These are phyloP conservation scores for Spinibarbus caldwelli DNA, from an alignment of 2,797 vertebrate species.

Conservation along the genomic window DNA sequence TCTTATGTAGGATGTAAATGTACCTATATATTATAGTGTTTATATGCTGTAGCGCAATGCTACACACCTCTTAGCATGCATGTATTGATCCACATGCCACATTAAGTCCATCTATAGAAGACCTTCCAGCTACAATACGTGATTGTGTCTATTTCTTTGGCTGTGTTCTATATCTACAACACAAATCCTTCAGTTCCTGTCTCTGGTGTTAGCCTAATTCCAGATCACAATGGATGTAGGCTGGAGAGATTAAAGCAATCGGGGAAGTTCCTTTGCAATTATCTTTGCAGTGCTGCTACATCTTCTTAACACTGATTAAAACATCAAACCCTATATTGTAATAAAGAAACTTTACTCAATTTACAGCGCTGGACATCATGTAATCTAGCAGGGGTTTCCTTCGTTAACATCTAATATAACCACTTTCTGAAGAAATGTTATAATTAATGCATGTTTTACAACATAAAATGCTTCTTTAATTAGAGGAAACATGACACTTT, in stretches of 20 bases:
- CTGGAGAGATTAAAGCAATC: conserved; percentile 49
- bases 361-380: conserved; percentile 22
- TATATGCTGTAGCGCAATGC: background rate
- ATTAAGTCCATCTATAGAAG: conserved; percentile 23
- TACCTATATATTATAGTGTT: background rate
- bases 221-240: conserved; percentile 45
- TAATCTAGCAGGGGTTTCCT: background rate
- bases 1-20: background rate
- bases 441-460: conserved; percentile 26
- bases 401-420: conserved; percentile 27
- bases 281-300: conserved; percentile 46
- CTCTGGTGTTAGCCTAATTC: conserved; percentile 45
- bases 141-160: background rate
- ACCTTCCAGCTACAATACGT: background rate
- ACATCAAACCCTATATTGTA: conserved; percentile 47
- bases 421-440: background rate
- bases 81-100: conserved; percentile 6
- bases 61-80: background rate
- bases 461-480: background rate
- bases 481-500: background rate
- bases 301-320: conserved; percentile 50
- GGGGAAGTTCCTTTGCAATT: conserved; percentile 50
- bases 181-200: conserved; percentile 42
- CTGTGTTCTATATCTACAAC: background rate
- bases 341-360: conserved; percentile 35